Base-by-base conservation (phyloP, 2,113 vertebrate species). In the Nematolebias whitei region DNA sequence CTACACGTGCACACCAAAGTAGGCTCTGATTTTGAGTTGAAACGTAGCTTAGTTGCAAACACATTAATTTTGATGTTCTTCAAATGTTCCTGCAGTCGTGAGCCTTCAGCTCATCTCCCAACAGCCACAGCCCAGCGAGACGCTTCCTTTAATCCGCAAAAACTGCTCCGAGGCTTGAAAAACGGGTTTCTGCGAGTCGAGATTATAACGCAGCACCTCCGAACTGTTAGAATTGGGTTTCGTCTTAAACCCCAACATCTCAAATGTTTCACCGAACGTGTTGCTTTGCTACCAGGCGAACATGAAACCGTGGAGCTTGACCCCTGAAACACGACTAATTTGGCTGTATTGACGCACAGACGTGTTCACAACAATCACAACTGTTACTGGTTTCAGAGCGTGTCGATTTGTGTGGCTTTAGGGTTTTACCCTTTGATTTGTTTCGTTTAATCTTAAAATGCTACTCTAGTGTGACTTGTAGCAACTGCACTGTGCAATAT, bases 401-500 rank as follows among this genome's bases (percentile, higher is more conserved):
- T 94, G 93, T 95, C 95, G 92, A 91, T 84, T 63, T 88, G 94
- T 93, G 94, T 95, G 94, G 95, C 95, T 96, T 94, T 93, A 78
- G 90, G 88, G 90, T 89, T 87, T 90, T 90, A 82, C 92, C 92
- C 93, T 94, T 93, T 93, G 55, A 68, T 76, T 70, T 95, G 88
- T 90, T 92, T 93, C 93, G 91, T 22, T 68, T 91, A 91, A 93
- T 89, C 83, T 92, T 95, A 19, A 93, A 92, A 90, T 94, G 96
- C 97, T 98, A 97, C 95, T 95, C 93, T 97, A 97, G 96, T 95
- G 96, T 87, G 93, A 95, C 94, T 96, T 96, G 97, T 98, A 98
- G 97, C 97, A 96, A 93, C 95, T 96, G 96, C 97, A 99, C 96
- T 99, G 96, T 98, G 97, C 97, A 98, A 99, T 98, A 98, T 98